A percentile compares a stretch with the other conserved stretches of the same genome.
Evolutionary conservation across 2,113 vertebrate species (phyloP).

Genomic region (Tamias sibiricus): DNA sequence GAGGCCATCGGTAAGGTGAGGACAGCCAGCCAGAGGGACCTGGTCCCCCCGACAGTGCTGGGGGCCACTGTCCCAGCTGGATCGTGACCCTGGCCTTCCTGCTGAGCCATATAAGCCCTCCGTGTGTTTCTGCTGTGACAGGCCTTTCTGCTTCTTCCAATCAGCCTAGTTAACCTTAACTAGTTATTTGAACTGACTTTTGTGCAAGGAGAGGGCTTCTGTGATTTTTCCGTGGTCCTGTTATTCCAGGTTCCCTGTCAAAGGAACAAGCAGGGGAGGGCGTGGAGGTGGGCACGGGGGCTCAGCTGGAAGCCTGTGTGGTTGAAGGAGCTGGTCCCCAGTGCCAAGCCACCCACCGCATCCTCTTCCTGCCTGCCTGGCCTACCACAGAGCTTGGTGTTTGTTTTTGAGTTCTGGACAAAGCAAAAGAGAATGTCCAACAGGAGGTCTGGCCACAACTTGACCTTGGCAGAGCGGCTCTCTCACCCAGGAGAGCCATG

Average conservation of each 20-base stretch:
- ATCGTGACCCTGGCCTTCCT: neutral
- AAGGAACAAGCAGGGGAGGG: neutral
- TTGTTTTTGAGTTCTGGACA: neutral
- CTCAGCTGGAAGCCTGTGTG: neutral
- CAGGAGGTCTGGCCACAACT: neutral
- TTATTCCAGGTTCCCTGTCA: neutral
- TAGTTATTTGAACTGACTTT: neutral
- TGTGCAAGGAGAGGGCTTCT: neutral
- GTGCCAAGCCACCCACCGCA: neutral
- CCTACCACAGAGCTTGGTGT: neutral
- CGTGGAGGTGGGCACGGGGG: neutral
- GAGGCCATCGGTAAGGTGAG: too few relatives aligned
- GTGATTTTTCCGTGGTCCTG: neutral
- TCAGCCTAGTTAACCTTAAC: neutral
- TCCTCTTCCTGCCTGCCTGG: neutral
- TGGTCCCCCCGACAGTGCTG: too few relatives aligned
- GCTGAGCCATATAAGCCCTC: neutral
- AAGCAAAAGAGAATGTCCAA: neutral
- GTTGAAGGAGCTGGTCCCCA: fast-evolving
- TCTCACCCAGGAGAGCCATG: too few relatives aligned
- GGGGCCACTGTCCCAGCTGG: neutral
- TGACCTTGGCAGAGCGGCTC: neutral
- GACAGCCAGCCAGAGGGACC: neutral
- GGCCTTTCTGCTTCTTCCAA: neutral
- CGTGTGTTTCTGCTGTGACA: neutral